Base-by-base conservation (phyloP, 2,888 invertebrate genomes). In the Spilosoma lubricipeda region DNA sequence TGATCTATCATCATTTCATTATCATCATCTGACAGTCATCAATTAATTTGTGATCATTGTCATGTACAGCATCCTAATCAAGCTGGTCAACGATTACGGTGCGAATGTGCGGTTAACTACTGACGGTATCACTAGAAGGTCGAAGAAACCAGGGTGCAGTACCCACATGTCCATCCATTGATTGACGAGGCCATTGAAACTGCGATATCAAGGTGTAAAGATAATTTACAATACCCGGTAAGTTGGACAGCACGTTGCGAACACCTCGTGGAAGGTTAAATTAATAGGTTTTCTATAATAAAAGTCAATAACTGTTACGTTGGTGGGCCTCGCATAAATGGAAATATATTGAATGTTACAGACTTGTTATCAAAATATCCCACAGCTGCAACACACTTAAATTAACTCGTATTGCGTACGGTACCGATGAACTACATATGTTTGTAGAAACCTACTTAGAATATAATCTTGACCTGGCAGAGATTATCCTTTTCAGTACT, bases 311-410 rank as follows among this genome's bases (percentile, higher is more conserved):
- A 23, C 23, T 48, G 48, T 45, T 11, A 67, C 48, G 67, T 30
- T 23, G 5, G 30, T 30, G 20, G 20, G 67, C 48, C 42, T 30
- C 30, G 30, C 27, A 67, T 45, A 30, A 67, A 48, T 67, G 67
- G 4, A 67, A 67, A 48, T 30, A 48, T 67, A 67, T 67, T 67
- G 67, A 33, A 48, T 23, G 67, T 33, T 33, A 33, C 67, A 13
- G 48, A 7, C 67, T 48, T 48, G 67, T 33, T 67, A 67, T 67
- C 45, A 13, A 30, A 48, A 48, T 30, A 7, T 48, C 23, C 15
- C 23, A 48, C 33, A 30, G 67, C 30, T 2, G 20, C 20, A 45
- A 30, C 48, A 48, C 67, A 20, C 48, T 67, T 27, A 20, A 23
- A 67, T 48, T 18, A 48, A 13, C 18, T 30, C 63, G 30, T 30